Evolutionary conservation across 2,797 vertebrate species (phyloP).

Genomic region (Poeciliopsis presidionis): DNA sequence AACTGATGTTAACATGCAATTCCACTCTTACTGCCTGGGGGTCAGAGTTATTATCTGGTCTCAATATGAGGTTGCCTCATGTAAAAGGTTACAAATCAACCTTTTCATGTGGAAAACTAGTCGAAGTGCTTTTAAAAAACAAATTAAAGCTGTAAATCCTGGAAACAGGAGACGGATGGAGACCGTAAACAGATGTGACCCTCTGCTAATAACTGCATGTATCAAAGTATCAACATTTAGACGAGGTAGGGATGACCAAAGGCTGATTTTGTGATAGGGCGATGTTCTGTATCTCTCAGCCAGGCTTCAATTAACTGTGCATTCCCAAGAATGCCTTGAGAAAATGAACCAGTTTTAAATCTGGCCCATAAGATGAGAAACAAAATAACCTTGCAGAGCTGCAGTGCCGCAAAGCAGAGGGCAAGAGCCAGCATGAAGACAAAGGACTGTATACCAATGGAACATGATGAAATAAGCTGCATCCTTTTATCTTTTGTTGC

Average conservation of each 20-base stretch:
- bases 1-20: constrained; percentile 30
- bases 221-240: background rate
- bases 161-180: background rate
- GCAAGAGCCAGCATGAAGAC: background rate
- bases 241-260: background rate
- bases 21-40: constrained; percentile 8
- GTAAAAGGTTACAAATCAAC: constrained; percentile 8
- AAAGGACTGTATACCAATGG: background rate
- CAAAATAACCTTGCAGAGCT: background rate
- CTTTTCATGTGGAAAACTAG: constrained; percentile 6
- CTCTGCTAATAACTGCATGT: background rate
- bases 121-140: background rate
- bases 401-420: background rate
- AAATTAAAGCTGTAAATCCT: background rate
- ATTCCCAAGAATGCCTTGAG: background rate
- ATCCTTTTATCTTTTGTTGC: background rate
- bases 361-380: background rate
- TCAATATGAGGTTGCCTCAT: constrained; percentile 4
- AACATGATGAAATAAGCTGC: constrained; percentile 1
- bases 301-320: background rate
- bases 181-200: background rate
- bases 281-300: background rate
- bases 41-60: constrained; percentile 15
- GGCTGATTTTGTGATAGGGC: background rate
- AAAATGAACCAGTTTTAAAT: background rate